Evolutionary conservation across 2,888 invertebrate species (phyloP), one percentile per base, ranked within the genome.

Genomic region (Pyrrhia umbra): DNA sequence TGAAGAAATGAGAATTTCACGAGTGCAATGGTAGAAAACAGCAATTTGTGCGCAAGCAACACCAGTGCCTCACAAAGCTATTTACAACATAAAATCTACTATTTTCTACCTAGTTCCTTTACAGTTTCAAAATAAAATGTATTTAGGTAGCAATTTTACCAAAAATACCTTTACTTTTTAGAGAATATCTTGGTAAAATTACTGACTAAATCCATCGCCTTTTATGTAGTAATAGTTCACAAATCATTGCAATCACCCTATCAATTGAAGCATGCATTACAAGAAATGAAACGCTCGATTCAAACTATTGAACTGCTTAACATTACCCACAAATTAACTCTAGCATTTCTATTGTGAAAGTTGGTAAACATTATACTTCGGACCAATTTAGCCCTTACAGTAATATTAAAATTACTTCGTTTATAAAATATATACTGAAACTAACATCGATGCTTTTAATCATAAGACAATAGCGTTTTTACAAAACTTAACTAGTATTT

Each of bases 391-490:
- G 75, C 46, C 62, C 69, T 46, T 39, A 16, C 43, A 16, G 50
- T 37, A 20, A 55, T 21, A 42, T 57, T 58, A 69, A 63, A 58
- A 23, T 68, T 61, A 61, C 55, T 60, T 75, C 67, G 49, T 63
- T 62, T 65, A 72, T 73, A 67, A 69, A 62, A 75, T 61, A 74
- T 68, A 64, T 51, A 76, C 66, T 68, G 68, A 77, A 63, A 70
- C 75, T 80, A 82, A 81, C 77, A 85, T 89, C 88, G 86, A 90
- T 88, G 88, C 83, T 85, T 58, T 77, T 82, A 82, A 81, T 90
- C 91, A 89, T 90, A 90, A 90, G 89, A 90, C 83, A 80, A 79
- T 81, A 83, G 83, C 83, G 81, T 82, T 81, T 77, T 74, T 78
- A 75, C 25, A 67, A 72, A 79, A 79, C 68, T 75, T 79, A 78